Conservation (phyloP, 2,888 invertebrate species). For the Harmothoe impar region DNA sequence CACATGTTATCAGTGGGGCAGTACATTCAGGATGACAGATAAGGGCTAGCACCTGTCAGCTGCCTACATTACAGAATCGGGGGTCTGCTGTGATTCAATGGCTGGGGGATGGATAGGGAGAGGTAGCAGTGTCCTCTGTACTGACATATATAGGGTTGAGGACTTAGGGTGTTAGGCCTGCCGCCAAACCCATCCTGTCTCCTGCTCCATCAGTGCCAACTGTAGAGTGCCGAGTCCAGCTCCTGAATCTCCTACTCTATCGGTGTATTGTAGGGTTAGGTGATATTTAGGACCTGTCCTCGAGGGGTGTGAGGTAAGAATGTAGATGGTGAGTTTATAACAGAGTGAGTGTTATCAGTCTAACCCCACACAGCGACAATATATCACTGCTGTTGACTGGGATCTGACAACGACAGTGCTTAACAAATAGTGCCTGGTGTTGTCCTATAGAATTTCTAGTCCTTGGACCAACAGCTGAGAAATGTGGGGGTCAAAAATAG, state of each 20-base stretch:
- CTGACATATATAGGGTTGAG: slow-evolving; percentile 11
- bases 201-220: slow-evolving; percentile 11
- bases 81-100: too few relatives aligned
- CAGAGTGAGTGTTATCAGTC: not conserved
- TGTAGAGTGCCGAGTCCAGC: not conserved
- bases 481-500: not conserved
- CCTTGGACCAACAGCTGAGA: not conserved
- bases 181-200: not conserved
- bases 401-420: not conserved
- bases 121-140: not conserved
- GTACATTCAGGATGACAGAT: too few relatives aligned
- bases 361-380: not conserved
- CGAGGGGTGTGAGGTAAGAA: not conserved
- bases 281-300: not conserved
- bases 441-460: not conserved
- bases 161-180: not conserved
- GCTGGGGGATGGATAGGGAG: too few relatives aligned
- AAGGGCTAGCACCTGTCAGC: too few relatives aligned
- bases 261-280: not conserved
- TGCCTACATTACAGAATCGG: too few relatives aligned
- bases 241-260: not conserved
- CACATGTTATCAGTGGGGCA: too few relatives aligned
- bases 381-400: not conserved
- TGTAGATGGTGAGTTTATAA: not conserved
- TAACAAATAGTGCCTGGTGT: not conserved